phyloP scores from a whole-genome alignment of 2,113 vertebrate species.

The Antennarius striatus region DNA sequence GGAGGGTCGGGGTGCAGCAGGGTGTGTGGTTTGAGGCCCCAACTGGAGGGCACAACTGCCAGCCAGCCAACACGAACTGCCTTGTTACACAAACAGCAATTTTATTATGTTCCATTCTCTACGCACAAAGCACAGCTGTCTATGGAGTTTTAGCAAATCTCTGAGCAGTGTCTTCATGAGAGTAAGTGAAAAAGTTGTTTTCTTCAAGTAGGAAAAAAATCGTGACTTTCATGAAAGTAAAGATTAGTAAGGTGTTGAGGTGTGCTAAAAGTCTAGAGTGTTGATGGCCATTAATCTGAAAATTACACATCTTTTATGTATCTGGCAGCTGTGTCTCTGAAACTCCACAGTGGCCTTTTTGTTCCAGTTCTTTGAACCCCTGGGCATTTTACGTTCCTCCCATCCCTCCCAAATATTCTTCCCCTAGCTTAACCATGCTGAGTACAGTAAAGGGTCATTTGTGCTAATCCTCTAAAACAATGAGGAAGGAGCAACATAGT shows the following conservation, averaged over 20 bases:
- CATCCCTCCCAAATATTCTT: slow-evolving; percentile 67
- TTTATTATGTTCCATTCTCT: slow-evolving; percentile 60
- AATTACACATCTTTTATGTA: slow-evolving; percentile 76
- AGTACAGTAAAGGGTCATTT: slow-evolving; percentile 77
- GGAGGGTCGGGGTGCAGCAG: slow-evolving; percentile 71
- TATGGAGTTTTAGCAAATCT: slow-evolving; percentile 47
- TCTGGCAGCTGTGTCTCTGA: slow-evolving; percentile 73
- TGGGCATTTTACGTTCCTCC: slow-evolving; percentile 60
- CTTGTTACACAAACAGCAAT: slow-evolving; percentile 67
- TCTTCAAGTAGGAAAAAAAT: slow-evolving; percentile 40
- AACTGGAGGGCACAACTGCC: slow-evolving; percentile 67
- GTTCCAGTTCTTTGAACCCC: slow-evolving; percentile 77
- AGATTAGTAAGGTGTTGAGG: slow-evolving; percentile 69
- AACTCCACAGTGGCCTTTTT: slow-evolving; percentile 77
- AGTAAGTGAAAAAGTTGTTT: slow-evolving; percentile 38
- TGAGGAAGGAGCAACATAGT: slow-evolving; percentile 68
- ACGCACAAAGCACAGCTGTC: slow-evolving; percentile 67
- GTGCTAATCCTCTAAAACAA: slow-evolving; percentile 78
- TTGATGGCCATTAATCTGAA: slow-evolving; percentile 81
- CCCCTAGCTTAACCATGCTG: slow-evolving; percentile 61
- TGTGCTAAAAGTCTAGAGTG: slow-evolving; percentile 62
- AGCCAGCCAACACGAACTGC: slow-evolving; percentile 57
- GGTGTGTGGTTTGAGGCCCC: slow-evolving; percentile 75
- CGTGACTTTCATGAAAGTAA: slow-evolving; percentile 63
- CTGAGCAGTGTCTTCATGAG: slow-evolving; percentile 38